Evolutionary conservation across 2,888 invertebrate genomes (phyloP).

Genomic region (Phortica magna): DNA sequence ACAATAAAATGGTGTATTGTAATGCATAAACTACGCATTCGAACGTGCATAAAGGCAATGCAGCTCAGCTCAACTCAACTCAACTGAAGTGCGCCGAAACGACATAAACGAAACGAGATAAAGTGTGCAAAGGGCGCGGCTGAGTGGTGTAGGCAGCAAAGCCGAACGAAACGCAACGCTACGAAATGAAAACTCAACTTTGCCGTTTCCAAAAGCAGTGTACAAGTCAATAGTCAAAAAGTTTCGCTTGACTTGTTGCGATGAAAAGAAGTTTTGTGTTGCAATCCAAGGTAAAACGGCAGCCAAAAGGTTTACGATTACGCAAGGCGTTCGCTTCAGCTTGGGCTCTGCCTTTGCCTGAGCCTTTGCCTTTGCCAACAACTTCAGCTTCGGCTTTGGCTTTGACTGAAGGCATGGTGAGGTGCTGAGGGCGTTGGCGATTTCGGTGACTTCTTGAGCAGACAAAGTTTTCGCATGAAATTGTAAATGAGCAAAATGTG

Average conservation of each 20-base stretch:
- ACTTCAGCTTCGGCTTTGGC: background rate
- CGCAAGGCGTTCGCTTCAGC: background rate
- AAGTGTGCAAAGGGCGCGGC: background rate
- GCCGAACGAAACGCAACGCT: background rate
- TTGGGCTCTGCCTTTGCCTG: no score
- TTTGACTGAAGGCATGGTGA: background rate
- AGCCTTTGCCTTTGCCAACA: no score
- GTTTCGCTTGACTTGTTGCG: constrained; percentile 62
- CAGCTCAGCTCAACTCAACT: background rate
- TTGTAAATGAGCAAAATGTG: constrained; percentile 19
- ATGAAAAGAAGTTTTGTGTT: constrained; percentile 50
- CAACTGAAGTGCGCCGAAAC: constrained; percentile 7
- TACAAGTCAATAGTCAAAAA: constrained; percentile 66
- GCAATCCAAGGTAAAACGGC: constrained; percentile 42
- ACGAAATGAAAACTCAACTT: background rate
- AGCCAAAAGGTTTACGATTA: constrained; percentile 42
- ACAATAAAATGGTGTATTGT: constrained; percentile 26
- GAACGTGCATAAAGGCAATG: constrained; percentile 14
- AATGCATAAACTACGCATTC: constrained; percentile 34
- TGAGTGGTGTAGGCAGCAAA: background rate
- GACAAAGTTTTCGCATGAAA: constrained; percentile 33
- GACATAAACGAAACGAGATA: no score
- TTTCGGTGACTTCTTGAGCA: background rate
- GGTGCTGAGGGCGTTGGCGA: background rate
- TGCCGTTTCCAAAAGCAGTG: background rate